Conservation (phyloP, 1,140 invertebrate species). For the Aphaenogaster floridana region DNA sequence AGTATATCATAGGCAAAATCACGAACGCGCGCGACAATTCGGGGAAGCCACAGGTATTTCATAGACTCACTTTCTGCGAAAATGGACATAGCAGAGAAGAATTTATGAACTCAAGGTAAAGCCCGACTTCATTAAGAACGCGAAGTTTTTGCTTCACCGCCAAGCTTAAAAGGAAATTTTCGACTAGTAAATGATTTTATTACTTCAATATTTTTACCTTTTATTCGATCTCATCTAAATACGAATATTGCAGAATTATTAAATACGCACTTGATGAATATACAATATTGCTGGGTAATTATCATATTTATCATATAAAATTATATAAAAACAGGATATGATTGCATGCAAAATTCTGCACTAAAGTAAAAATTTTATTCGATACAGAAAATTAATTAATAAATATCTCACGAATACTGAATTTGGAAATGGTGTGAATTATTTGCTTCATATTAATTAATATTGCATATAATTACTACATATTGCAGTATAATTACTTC, state of each 20-base stretch:
- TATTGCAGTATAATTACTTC: neutral
- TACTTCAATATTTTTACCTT: neutral
- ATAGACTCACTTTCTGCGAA: neutral
- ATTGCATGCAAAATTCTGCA: neutral
- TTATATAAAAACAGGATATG: neutral
- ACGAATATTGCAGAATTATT: neutral
- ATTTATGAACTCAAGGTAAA: constrained; percentile 23
- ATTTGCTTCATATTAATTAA: constrained; percentile 19
- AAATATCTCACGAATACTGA: neutral
- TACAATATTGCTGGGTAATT: neutral
- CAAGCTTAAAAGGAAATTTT: neutral
- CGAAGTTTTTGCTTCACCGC: neutral
- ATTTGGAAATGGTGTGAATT: neutral
- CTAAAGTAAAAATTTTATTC: neutral
- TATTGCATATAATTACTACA: too few relatives aligned
- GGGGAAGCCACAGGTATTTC: constrained; percentile 22
- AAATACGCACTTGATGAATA: neutral
- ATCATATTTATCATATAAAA: constrained; percentile 10
- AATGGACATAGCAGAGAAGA: neutral
- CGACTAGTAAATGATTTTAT: neutral
- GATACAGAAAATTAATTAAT: neutral
- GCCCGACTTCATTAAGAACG: neutral
- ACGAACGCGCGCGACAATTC: neutral
- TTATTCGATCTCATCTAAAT: neutral
- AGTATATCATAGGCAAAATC: constrained; percentile 26